A percentile compares a stretch with the other conserved stretches of the same genome.
These are phyloP conservation scores for Hystrix brachyura DNA, from an alignment of 2,113 vertebrate genomes.

Conservation along the genomic window DNA sequence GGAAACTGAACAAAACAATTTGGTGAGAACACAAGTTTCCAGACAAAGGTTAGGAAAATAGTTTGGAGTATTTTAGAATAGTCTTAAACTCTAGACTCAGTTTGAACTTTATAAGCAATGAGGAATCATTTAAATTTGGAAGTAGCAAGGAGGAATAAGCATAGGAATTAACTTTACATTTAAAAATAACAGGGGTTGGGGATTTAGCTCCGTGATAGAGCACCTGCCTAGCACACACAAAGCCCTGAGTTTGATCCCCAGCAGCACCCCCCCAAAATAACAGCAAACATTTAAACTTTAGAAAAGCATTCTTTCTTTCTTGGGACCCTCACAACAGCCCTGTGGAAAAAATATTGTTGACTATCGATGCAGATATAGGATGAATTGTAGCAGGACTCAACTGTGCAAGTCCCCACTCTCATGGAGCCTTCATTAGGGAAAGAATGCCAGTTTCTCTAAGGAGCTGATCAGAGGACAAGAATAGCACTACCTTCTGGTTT, in stretches of 20 bases:
- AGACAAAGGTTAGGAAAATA: not conserved
- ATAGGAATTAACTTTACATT: not conserved
- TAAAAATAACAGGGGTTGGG: not conserved
- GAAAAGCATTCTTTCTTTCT: not conserved
- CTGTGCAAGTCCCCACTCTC: not conserved
- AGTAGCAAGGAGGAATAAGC: not conserved
- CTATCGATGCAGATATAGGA: not conserved
- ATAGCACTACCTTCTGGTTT: not conserved
- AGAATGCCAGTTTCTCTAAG: not conserved
- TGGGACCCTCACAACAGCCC: not conserved
- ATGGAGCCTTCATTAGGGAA: accelerated
- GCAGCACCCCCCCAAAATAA: not conserved
- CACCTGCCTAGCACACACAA: too few relatives aligned
- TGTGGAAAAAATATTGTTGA: not conserved
- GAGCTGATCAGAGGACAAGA: not conserved
- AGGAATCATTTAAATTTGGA: not conserved
- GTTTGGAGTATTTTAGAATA: not conserved
- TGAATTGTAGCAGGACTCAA: accelerated
- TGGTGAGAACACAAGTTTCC: not conserved
- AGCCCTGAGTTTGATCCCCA: too few relatives aligned
- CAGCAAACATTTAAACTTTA: not conserved
- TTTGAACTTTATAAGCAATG: not conserved
- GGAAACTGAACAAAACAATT: not conserved
- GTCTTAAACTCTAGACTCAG: not conserved
- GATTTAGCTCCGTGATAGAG: too few relatives aligned